Base-by-base conservation (phyloP, 2,888 invertebrate species). In the Cistogaster globosa region DNA sequence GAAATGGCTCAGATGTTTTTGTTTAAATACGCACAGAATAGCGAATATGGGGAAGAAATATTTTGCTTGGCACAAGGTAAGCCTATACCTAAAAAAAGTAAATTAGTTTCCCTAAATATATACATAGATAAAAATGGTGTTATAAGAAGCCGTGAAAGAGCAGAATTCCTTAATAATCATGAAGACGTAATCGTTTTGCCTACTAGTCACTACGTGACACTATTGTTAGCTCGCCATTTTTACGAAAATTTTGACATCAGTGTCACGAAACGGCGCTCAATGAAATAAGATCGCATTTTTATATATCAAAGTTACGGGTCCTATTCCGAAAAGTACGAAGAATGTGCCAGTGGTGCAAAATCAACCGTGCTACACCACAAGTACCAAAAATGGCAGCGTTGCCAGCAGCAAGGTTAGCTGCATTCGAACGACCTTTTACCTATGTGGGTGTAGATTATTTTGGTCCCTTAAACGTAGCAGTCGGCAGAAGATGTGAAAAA, bases 261-360 rank as follows among this genome's bases (percentile, higher is more conserved):
- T 79, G 69, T 0, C 84, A 88, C 12, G 86, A 87, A 67, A 79
- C 87, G 0, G 71, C 69, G 0, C 71, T 87, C 0, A 87, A 87
- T 36, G 75, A 80, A 62, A 80, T 87, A 22, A 87, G 45, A 75
- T 14, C 55, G 22, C 38, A 55, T 6, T 68, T 36, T 20, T 38
- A 68, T 18, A 55, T 80, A 16, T 4, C 22, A 12, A 6, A 16
- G 14, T 77, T 83, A 11, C 86, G 83, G 2, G 78, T 83, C 8
- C 12, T 83, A 4, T 87, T 78, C 16, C 74, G 84, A 57, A 74
- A 76, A 36, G 78, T 82, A 0, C 82, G 83, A 5, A 57, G 80
- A 16, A 20, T 11, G 36, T 87, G 86, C 32, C 85, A 87, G 63
- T 68, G 58, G 53, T 87, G 86, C 62, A 86, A 83, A 74, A 85